Evolutionary conservation across 2,888 invertebrate genomes (phyloP), one percentile per base, ranked within the genome.

Genomic region (Drosophila anceps): DNA sequence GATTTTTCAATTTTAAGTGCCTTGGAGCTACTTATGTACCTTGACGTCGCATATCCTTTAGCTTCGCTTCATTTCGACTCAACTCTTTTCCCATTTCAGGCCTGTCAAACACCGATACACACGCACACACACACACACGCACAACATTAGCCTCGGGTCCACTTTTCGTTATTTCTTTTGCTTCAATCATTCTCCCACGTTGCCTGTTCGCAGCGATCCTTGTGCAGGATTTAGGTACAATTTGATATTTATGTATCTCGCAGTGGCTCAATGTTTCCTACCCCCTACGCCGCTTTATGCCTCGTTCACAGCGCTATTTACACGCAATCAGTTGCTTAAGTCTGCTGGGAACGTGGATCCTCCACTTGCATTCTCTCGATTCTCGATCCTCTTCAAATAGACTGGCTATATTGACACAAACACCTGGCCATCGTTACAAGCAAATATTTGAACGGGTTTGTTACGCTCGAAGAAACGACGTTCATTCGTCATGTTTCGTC

Each of bases 391-490:
- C 81, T 37, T 72, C 75, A 85, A 85, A 60, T 60, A 73, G 70
- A 31, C 44, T 71, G 44, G 44, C 37, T 13, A 44, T 76, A 81
- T 86, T 82, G 88, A 86, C 88, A 79, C 54, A 81, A 81, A 79
- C 86, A 86, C 87, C 89, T 86, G 86, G 86, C 69, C 68, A 70
- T 58, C 66, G 69, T 75, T 82, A 66, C 71, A 63, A 61, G 62
- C 81, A 79, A 84, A 78, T 84, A 87, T 79, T 73, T 62, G 64
- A 76, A 59, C 48, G 59, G 48, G 59, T 58, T 63, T 59, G 53
- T 54, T 58, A 18, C n/a, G 33, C 33, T 18, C 27, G 24, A 33
- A 41, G 31, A 43, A 31, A 44, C 54, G 39, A 39, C 33, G 44
- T 41, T 48, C 51, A 41, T 53, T 61, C 59, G 44, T 48, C 75